Conservation (phyloP, 2,113 vertebrate species). For the Pterocles orientalis region DNA sequence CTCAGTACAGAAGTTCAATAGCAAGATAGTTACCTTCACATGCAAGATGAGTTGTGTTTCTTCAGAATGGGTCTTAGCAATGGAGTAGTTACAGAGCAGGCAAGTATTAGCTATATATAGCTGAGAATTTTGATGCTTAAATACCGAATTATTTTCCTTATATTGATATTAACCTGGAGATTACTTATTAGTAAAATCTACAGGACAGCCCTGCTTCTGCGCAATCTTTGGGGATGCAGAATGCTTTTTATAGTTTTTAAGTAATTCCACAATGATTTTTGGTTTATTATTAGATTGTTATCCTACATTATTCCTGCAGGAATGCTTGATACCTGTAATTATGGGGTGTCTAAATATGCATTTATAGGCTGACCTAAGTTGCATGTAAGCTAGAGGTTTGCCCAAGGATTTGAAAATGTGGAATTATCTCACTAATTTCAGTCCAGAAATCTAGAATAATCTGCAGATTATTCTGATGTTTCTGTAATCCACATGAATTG, state of each 20-base stretch:
- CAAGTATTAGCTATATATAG: neutral
- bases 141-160: neutral
- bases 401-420: neutral
- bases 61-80: neutral
- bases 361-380: neutral
- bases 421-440: neutral
- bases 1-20: neutral
- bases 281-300: neutral
- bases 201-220: neutral
- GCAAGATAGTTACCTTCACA: neutral
- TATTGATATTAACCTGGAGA: neutral
- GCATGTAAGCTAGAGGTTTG: neutral
- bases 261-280: neutral
- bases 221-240: neutral
- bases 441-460: neutral
- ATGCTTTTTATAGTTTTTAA: neutral
- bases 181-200: neutral
- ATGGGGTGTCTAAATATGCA: neutral
- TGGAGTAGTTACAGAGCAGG: neutral
- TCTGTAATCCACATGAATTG: neutral
- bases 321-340: neutral
- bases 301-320: neutral
- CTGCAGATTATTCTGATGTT: neutral
- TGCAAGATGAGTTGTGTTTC: neutral
- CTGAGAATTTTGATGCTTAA: neutral